Conservation (phyloP, 2,113 vertebrate genomes). For the Tenrec ecaudatus region DNA sequence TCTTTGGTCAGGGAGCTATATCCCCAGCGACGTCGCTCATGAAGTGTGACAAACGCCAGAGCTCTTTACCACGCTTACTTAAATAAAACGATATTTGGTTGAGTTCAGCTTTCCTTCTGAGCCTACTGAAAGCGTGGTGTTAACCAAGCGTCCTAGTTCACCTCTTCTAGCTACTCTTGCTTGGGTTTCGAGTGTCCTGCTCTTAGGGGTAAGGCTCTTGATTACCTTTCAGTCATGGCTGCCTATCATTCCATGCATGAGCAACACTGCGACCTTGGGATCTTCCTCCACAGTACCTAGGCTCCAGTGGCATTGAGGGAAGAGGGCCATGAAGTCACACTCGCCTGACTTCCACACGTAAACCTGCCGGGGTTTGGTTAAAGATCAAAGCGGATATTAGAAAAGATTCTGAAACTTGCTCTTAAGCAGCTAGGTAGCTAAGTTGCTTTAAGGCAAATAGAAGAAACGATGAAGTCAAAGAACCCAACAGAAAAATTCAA, state of each 20-base stretch:
- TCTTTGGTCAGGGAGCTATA: neutral
- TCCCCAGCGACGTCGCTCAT: neutral
- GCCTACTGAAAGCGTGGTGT: slow-evolving; percentile 10
- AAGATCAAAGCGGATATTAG: neutral
- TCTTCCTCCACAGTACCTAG: neutral
- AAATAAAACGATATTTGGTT: slow-evolving; percentile 34
- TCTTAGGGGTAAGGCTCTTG: neutral
- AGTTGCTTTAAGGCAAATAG: too few species aligned
- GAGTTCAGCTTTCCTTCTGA: neutral
- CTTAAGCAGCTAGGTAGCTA: too few species aligned
- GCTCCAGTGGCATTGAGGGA: neutral
- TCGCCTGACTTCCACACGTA: neutral
- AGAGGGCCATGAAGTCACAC: neutral
- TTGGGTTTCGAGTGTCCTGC: neutral
- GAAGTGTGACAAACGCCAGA: neutral
- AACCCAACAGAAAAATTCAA: too few species aligned
- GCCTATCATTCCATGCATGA: neutral
- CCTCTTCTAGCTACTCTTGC: neutral
- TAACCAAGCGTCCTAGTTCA: neutral
- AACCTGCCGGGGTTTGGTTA: neutral
- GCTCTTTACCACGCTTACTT: slow-evolving; percentile 4
- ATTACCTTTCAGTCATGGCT: neutral
- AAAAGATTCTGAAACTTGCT: too few species aligned
- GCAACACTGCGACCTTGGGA: neutral
- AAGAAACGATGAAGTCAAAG: too few species aligned